These are phyloP conservation scores for Caenorhabditis wallacei DNA, from an alignment of 2,888 invertebrate species.

Conservation along the genomic window DNA sequence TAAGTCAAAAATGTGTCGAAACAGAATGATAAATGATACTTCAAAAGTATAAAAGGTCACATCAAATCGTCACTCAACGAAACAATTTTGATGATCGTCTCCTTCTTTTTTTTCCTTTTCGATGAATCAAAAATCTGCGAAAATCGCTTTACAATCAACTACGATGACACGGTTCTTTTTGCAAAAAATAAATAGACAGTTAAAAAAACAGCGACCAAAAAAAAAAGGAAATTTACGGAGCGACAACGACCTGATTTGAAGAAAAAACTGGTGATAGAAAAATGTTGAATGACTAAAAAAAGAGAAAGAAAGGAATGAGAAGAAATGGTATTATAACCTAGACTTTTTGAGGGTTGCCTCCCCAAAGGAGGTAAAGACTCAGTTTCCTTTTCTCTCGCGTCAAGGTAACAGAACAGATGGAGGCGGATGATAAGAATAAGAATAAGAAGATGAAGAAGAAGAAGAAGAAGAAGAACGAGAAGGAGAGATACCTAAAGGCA, in stretches of 20 bases:
- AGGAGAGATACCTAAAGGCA: background rate
- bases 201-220: background rate
- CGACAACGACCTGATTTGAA: constrained; percentile 18
- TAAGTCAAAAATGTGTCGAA: too few species aligned
- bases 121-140: constrained; percentile 30
- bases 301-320: background rate
- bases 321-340: constrained; percentile 22
- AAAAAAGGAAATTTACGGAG: background rate
- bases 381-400: constrained; percentile 1
- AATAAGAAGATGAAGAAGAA: too few species aligned
- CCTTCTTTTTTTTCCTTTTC: background rate
- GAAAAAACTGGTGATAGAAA: background rate
- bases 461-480: too few species aligned
- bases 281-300: background rate
- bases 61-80: constrained; percentile 24
- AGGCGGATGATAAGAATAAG: constrained; percentile 22
- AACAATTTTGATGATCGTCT: constrained; percentile 4
- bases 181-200: too few species aligned
- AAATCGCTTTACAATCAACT: constrained; percentile 22
- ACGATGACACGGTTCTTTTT: constrained; percentile 25
- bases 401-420: constrained; percentile 60
- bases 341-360: constrained; percentile 4
- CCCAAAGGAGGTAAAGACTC: constrained; percentile 9
- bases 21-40: constrained; percentile 24
- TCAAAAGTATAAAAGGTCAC: constrained; percentile 26